Evolutionary conservation across 2,888 invertebrate species (phyloP), one percentile per base, ranked within the genome.

Genomic region (Drosophila nigritarsus): DNA sequence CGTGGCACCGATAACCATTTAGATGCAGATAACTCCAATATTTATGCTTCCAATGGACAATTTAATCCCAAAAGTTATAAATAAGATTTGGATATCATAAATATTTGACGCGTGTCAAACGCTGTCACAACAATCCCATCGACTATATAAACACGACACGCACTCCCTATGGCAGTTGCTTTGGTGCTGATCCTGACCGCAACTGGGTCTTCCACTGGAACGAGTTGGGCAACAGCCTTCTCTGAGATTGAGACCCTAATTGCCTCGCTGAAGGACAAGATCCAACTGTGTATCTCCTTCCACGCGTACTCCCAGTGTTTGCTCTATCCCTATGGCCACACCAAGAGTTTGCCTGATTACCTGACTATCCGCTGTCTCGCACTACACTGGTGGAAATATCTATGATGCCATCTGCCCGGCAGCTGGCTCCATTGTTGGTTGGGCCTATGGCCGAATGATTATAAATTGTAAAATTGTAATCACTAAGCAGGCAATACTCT

Each of bases 241-340:
- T 97, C 97, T 0, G 97, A 97, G 40, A 70, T 67, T 6, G 80
- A 78, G 82, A 94, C 94, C 0, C 92, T 92, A 56, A 94, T 96
- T 40, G 87, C 85, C 0, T 91, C 94, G 0, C 83, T 95, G 50
- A 92, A 94, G 38, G 91, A 93, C 15, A 92, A 94, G 50, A 93
- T 96, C 18, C 94, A 94, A 30, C 92, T 95, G 34, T 97, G 96
- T 90, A 89, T 97, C 6, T 95, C 95, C 0, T 95, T 97, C 90
- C 97, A 97, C 91, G 96, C 97, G 0, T 97, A 95, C 85, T 95
- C 96, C 0, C 97, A 97, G 87, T 93, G 95, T 48, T 91, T 97
- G 50, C 92, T 97, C 49, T 92, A 96, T 65, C 96, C 97, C 0
- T 97, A 95, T 91, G 97, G 97, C 0, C 95, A 96, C 82, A 95